phyloP scores from a whole-genome alignment of 64 coral and sea anemone species.

The Montipora cactus region DNA sequence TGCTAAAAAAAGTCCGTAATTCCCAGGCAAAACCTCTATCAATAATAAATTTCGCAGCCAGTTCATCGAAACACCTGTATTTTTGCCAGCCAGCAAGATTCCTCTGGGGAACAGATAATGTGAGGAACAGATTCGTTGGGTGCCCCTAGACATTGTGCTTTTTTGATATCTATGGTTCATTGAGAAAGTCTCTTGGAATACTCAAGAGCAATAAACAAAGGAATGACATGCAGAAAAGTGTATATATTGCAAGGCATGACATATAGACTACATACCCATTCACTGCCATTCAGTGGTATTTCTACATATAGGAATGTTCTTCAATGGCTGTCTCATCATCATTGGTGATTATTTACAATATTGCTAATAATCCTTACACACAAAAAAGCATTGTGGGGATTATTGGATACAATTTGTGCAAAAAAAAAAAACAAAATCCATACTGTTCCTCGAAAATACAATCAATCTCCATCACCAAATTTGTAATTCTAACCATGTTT shows the following conservation, averaged over 20 bases:
- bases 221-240: not conserved
- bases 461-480: too few species aligned
- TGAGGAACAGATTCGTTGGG: too few species aligned
- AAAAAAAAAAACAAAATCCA: not conserved
- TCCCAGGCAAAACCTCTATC: too few species aligned
- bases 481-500: too few species aligned
- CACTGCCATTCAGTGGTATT: not conserved
- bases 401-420: not conserved
- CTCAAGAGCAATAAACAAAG: not conserved
- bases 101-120: too few species aligned
- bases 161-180: not conserved
- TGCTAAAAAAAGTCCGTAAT: too few species aligned
- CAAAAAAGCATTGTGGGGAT: not conserved
- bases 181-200: not conserved
- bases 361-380: not conserved
- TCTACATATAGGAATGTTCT: not conserved
- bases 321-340: not conserved
- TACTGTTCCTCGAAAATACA: too few species aligned
- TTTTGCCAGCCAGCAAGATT: too few species aligned
- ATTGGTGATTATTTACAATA: too few species aligned
- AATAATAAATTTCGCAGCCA: too few species aligned
- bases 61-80: too few species aligned
- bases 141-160: not conserved
- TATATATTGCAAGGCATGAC: not conserved
- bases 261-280: not conserved